These are phyloP conservation scores for Fratercula arctica DNA, from an alignment of 2,797 vertebrate genomes.

Conservation along the genomic window DNA sequence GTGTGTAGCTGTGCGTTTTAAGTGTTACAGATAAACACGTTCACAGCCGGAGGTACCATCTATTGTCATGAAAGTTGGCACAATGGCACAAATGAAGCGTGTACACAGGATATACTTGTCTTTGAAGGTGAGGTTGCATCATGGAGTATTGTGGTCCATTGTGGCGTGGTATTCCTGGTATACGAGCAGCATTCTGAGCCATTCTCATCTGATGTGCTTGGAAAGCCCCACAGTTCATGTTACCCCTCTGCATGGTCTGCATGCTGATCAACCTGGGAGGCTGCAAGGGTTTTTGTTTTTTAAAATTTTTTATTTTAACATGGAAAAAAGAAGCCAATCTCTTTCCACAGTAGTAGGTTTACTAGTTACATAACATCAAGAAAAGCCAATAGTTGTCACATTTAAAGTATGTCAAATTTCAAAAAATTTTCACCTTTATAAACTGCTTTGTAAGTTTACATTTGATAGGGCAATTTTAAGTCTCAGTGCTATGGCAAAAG, in stretches of 20 bases:
- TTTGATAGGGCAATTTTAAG: not conserved
- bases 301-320: constrained; percentile 59
- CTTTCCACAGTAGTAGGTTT: constrained; percentile 37
- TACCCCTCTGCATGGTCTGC: constrained; percentile 92
- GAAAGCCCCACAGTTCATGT: constrained; percentile 92
- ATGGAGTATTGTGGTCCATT: constrained; percentile 94
- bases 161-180: constrained; percentile 88
- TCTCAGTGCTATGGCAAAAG: not conserved
- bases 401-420: not conserved
- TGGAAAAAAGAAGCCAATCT: constrained; percentile 47
- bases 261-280: constrained; percentile 98
- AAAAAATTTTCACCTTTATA: not conserved
- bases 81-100: constrained; percentile 67
- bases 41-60: constrained; percentile 37
- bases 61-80: constrained; percentile 43
- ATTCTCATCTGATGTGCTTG: constrained; percentile 94
- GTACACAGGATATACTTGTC: constrained; percentile 89
- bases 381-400: constrained; percentile 40
- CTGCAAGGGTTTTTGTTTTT: constrained; percentile 79
- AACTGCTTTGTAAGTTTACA: not conserved
- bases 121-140: constrained; percentile 98
- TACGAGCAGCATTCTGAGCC: constrained; percentile 87
- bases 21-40: constrained; percentile 15
- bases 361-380: constrained; percentile 4
- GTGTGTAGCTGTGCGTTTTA: not conserved